phyloP scores from a whole-genome alignment of 2,113 vertebrate genomes.

The Labeo rohita region DNA sequence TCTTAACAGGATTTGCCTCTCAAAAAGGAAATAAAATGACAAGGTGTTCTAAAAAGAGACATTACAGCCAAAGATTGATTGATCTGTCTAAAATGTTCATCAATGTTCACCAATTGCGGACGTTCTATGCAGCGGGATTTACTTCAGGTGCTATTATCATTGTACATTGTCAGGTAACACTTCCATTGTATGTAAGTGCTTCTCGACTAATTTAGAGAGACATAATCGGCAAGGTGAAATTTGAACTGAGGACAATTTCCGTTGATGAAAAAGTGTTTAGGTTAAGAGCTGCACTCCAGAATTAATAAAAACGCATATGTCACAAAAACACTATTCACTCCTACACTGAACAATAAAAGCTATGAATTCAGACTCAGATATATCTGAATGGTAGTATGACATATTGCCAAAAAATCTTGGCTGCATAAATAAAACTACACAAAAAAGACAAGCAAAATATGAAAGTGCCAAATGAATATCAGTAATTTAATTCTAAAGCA shows the following conservation, averaged over 20 bases:
- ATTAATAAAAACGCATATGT: background rate
- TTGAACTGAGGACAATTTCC: background rate
- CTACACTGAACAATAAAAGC: background rate
- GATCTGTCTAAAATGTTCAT: background rate
- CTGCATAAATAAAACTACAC: background rate
- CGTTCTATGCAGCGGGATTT: background rate
- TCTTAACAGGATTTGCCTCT: background rate
- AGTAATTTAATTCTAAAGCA: background rate
- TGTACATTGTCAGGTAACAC: background rate
- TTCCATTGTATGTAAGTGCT: background rate
- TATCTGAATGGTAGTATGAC: background rate
- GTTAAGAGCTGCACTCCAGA: constrained; percentile 13
- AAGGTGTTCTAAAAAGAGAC: background rate
- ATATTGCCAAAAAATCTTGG: background rate
- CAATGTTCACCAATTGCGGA: background rate
- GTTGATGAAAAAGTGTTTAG: constrained; percentile 25
- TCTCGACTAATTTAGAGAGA: constrained; percentile 4
- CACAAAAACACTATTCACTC: background rate
- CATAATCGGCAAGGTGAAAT: background rate
- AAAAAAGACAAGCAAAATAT: background rate
- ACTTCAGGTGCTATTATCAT: background rate
- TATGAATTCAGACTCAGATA: background rate
- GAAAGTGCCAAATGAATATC: background rate
- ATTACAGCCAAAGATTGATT: background rate
- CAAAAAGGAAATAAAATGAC: background rate